phyloP scores from a whole-genome alignment of 2,797 vertebrate species.

The Clarias platycephalus region DNA sequence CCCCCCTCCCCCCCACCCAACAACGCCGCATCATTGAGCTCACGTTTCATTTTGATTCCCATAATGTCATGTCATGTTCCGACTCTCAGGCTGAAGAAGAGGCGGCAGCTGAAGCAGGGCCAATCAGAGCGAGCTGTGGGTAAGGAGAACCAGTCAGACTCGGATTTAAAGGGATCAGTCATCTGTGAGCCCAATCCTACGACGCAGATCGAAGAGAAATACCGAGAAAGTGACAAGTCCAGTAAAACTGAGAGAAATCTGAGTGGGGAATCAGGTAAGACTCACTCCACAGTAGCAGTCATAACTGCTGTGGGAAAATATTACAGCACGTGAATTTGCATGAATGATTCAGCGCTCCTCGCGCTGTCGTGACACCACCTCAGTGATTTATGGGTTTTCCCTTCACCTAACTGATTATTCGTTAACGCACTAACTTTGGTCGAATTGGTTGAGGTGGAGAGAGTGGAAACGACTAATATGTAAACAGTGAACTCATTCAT shows the following conservation, averaged over 20 bases:
- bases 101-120: conserved; percentile 71
- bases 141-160: conserved; percentile 62
- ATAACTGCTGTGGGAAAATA: not conserved
- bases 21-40: not conserved
- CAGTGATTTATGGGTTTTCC: not conserved
- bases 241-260: conserved; percentile 44
- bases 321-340: not conserved
- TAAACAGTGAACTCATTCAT: not conserved
- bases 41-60: conserved; percentile 13
- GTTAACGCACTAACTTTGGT: too few species aligned
- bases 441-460: not conserved
- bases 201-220: conserved; percentile 58
- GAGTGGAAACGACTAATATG: not conserved
- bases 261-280: conserved; percentile 59
- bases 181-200: conserved; percentile 60
- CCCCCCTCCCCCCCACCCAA: not conserved
- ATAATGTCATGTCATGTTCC: not conserved
- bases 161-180: conserved; percentile 48
- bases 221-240: conserved; percentile 35
- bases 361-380: not conserved
- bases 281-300: not conserved
- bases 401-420: not conserved
- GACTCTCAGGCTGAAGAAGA: conserved; percentile 72
- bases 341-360: not conserved
- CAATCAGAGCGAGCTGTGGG: conserved; percentile 65